Percentiles rank a stretch among this genome's conserved stretches.
Conservation (phyloP, 2,888 invertebrate species). For the Drosophila lutescens region DNA sequence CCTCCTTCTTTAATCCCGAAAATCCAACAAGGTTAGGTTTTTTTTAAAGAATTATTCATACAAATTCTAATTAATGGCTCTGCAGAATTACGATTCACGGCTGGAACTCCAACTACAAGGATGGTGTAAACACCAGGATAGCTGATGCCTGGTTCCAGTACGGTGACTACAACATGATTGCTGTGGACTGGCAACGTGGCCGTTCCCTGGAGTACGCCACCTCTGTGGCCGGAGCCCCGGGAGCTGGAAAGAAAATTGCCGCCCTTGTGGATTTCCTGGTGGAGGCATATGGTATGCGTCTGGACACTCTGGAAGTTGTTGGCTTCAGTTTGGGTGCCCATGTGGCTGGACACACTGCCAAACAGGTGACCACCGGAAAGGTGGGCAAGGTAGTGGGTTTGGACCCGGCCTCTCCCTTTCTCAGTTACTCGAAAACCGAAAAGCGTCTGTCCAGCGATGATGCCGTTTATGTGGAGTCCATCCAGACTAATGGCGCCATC, state of each 20-base stretch:
- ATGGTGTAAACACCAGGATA: conserved; percentile 75
- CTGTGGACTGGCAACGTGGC: conserved; percentile 87
- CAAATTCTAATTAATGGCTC: neutral
- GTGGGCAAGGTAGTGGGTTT: conserved; percentile 86
- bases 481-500: conserved; percentile 80
- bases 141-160: conserved; percentile 85
- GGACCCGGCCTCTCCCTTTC: conserved; percentile 80
- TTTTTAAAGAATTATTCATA: rapidly evolving
- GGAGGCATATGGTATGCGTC: conserved; percentile 84
- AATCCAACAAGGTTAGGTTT: conserved; percentile 55
- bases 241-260: conserved; percentile 75
- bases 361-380: conserved; percentile 85
- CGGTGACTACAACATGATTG: conserved; percentile 87
- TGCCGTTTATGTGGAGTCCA: conserved; percentile 81
- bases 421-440: conserved; percentile 61
- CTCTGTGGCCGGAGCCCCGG: conserved; percentile 84
- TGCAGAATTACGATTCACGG: conserved; percentile 85
- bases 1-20: conserved; percentile 56
- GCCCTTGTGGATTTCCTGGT: conserved; percentile 83
- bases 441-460: conserved; percentile 75
- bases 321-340: conserved; percentile 88
- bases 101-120: conserved; percentile 86
- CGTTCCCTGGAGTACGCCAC: conserved; percentile 86
- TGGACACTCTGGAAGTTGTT: conserved; percentile 85
- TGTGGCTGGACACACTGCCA: conserved; percentile 87